Evolutionary conservation across 2,888 invertebrate genomes (phyloP).

Genomic region (Leucania comma): DNA sequence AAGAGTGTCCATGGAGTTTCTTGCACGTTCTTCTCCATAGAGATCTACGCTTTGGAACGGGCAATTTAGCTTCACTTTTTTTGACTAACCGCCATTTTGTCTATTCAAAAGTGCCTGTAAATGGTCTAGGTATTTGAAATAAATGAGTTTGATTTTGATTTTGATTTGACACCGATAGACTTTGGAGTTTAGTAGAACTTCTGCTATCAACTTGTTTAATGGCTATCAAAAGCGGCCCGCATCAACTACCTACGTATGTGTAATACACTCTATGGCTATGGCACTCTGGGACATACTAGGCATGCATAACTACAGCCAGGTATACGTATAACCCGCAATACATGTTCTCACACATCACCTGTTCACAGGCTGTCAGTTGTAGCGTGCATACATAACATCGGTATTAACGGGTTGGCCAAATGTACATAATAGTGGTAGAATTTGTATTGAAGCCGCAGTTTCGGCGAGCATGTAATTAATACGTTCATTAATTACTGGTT

Average conservation of each 20-base stretch:
- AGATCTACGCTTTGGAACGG: too few relatives aligned
- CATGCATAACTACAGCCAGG: not conserved
- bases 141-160: too few relatives aligned
- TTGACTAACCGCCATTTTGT: too few relatives aligned
- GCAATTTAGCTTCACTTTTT: too few relatives aligned
- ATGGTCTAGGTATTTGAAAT: too few relatives aligned
- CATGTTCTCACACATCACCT: conserved; percentile 58
- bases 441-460: conserved; percentile 18
- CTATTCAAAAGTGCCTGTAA: too few relatives aligned
- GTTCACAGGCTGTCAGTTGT: conserved; percentile 37
- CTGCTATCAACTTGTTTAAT: not conserved
- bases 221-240: conserved; percentile 42
- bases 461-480: conserved; percentile 16
- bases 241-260: conserved; percentile 51
- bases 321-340: conserved; percentile 34
- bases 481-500: conserved; percentile 5
- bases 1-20: too few relatives aligned
- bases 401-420: conserved; percentile 22
- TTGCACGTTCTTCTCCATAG: too few relatives aligned
- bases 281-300: conserved; percentile 18
- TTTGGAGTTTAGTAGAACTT: not conserved
- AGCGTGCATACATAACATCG: conserved; percentile 39
- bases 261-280: conserved; percentile 34
- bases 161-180: too few relatives aligned
- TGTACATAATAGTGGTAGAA: not conserved